Base-by-base conservation (phyloP, 2,797 vertebrate genomes). In the Lepilemur septentrionalis region DNA sequence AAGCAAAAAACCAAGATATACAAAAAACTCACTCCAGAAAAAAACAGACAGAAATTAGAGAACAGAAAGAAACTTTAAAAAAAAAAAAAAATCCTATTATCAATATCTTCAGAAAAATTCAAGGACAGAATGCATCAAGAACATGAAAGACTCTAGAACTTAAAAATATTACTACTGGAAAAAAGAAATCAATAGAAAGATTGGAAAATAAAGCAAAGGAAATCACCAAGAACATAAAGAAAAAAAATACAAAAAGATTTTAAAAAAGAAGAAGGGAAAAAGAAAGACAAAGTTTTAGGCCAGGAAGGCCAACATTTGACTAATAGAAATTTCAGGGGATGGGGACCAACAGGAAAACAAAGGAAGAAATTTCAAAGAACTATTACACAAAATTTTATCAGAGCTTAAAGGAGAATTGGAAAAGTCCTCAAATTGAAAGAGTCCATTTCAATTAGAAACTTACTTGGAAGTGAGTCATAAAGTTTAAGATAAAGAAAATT, bases 321-420 rank as follows among this genome's bases (percentile, higher is more conserved):
- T 70, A 78, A 73, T 2, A 79, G 28, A 87, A 88, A 91, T 73
- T 88, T 4, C 38, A 86, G 7, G 50, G 8, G 28, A 32, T 30
- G 28, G 10, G 2, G 4, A 38, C 35, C 4, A 48, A n/a, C 4
- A 38, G 18, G n/a, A 50, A 63, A 72, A 76, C 4, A 73, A 65
- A 79, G 28, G 38, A 14, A 91, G 14, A 91, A 76, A 93, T 41
- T 88, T 46, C 61, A 61, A 91, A 93, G 5, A 91, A 95, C 91
- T 72, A 73, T 20, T 78, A 61, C 50, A 86, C 12, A 2, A 81
- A 61, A 76, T 55, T 93, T 82, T 79, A 69, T 65, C 61, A 93
- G 15, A 15, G 30, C 38, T 82, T 70, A 72, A 84, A 81, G 67
- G 12, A 80, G 32, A 93, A 93, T 82, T 25, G 35, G 52, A 80